Conservation (phyloP, 2,888 invertebrate species). For the Phengaris arion region DNA sequence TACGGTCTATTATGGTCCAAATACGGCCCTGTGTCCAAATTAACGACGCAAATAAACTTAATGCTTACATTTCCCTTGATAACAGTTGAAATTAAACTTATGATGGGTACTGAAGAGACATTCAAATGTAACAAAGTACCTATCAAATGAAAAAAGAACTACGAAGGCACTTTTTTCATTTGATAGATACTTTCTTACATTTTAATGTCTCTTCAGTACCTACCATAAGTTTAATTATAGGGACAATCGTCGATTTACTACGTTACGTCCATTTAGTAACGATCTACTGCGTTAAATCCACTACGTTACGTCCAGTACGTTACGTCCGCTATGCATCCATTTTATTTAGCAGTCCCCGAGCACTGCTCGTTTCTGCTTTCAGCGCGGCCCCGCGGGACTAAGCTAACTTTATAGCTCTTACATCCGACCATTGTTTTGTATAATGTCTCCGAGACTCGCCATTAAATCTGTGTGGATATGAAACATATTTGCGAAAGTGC, state of each 20-base stretch:
- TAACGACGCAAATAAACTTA: neutral
- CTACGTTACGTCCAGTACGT: neutral
- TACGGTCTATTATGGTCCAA: neutral
- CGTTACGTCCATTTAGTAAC: neutral
- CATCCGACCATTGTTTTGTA: constrained; percentile 38
- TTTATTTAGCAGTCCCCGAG: constrained; percentile 41
- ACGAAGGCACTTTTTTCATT: too few relatives aligned
- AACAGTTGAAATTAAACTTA: neutral
- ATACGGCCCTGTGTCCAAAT: neutral
- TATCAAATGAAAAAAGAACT: too few relatives aligned
- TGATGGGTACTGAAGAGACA: neutral
- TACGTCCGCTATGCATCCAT: constrained; percentile 37
- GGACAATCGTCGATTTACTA: neutral
- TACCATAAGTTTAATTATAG: too few relatives aligned
- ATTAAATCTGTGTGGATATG: neutral
- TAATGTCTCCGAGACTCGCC: constrained; percentile 20
- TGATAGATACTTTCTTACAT: too few relatives aligned
- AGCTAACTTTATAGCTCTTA: constrained; percentile 41
- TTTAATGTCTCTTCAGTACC: too few relatives aligned
- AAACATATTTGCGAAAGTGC: constrained; percentile 7
- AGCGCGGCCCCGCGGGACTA: constrained; percentile 39
- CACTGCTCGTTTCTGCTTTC: constrained; percentile 41
- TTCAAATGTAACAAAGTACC: too few relatives aligned
- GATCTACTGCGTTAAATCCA: neutral
- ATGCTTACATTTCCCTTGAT: neutral